phyloP scores from a whole-genome alignment of 2,888 invertebrate species.

The Automeris io region DNA sequence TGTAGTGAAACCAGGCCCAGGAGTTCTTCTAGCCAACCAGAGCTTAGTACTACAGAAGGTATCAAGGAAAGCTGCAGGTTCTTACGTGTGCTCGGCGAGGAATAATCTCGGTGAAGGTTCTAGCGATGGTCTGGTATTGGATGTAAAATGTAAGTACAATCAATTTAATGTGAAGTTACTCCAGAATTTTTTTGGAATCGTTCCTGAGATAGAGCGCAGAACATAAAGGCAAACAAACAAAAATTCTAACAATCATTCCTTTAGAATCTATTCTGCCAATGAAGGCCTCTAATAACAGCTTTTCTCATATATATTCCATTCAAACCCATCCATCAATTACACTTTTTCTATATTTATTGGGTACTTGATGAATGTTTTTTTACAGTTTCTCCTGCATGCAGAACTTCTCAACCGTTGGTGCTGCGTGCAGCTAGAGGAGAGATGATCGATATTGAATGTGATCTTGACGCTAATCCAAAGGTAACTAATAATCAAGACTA shows the following conservation, averaged over 20 bases:
- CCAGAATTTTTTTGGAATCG: too few species aligned
- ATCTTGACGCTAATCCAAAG: constrained; percentile 86
- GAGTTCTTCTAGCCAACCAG: constrained; percentile 88
- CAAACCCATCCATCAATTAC: not conserved
- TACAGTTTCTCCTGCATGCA: constrained; percentile 82
- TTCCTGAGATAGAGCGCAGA: too few species aligned
- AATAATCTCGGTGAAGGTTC: constrained; percentile 87
- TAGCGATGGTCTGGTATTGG: constrained; percentile 83
- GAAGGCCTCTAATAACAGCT: too few species aligned
- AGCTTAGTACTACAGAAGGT: constrained; percentile 88
- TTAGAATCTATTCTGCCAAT: too few species aligned
- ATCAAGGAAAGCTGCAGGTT: constrained; percentile 81
- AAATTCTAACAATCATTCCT: too few species aligned
- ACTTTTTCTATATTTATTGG: too few species aligned
- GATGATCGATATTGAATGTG: constrained; percentile 79
- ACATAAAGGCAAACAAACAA: too few species aligned
- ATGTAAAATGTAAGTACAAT: constrained; percentile 83
- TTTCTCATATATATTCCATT: not conserved
- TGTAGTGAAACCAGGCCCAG: constrained; percentile 83
- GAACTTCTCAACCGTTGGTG: constrained; percentile 76
- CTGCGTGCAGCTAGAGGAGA: constrained; percentile 82
- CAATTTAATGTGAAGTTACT: too few species aligned
- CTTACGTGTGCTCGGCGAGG: constrained; percentile 86
- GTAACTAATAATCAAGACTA: constrained; percentile 34
- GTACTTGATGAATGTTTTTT: constrained; percentile 1